Percentiles rank a stretch among this genome's conserved stretches.
phyloP scores from a whole-genome alignment of 2,797 vertebrate species.

The Sciaenops ocellatus region DNA sequence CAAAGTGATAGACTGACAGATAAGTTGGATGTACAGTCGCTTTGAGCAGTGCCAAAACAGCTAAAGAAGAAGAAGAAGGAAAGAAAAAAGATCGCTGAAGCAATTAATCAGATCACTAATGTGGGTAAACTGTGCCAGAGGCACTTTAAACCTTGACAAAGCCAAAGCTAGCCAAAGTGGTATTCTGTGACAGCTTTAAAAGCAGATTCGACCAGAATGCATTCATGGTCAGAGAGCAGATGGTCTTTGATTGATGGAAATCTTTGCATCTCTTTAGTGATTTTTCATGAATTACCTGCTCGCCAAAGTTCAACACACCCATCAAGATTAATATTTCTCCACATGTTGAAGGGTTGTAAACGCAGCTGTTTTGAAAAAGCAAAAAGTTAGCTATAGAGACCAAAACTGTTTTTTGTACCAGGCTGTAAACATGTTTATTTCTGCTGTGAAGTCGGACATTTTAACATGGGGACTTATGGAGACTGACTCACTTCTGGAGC shows the following conservation, averaged over 20 bases:
- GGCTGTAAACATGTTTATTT: too few species aligned
- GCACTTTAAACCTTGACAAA: slow-evolving; percentile 3
- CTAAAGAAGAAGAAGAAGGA: neutral
- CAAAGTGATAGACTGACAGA: slow-evolving; percentile 14
- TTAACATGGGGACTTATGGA: too few species aligned
- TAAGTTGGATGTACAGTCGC: neutral
- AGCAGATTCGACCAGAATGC: neutral
- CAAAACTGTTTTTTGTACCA: too few species aligned
- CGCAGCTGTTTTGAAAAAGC: neutral
- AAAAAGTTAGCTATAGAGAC: too few species aligned
- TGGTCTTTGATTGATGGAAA: neutral
- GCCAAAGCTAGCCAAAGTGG: neutral
- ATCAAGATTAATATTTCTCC: too few species aligned
- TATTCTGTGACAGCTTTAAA: neutral
- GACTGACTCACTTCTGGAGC: too few species aligned
- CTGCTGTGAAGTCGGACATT: too few species aligned
- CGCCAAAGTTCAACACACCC: too few species aligned
- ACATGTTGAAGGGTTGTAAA: neutral
- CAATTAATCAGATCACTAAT: neutral
- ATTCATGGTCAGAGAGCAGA: neutral
- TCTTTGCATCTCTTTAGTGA: neutral
- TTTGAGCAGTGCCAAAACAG: neutral
- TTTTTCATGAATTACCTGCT: too few species aligned
- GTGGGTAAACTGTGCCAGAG: neutral
- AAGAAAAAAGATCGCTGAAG: neutral